Percentiles rank a stretch among this genome's conserved stretches.
Conservation (phyloP, 2,888 invertebrate species). For the Acleris literana region DNA sequence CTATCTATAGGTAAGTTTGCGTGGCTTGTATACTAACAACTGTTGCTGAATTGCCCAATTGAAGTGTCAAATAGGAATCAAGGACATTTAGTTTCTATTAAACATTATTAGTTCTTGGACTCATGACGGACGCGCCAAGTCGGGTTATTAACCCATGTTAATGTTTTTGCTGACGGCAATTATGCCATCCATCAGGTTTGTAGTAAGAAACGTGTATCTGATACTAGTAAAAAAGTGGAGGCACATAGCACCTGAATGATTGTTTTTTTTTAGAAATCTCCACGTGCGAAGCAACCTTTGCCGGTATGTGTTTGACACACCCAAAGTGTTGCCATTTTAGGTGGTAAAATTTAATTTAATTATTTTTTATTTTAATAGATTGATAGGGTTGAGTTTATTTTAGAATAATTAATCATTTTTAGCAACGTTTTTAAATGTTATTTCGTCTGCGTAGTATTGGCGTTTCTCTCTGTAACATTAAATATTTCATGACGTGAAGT, state of each 20-base stretch:
- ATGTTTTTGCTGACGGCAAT: constrained; percentile 34
- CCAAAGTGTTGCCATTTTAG: no score
- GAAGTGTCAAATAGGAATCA: constrained; percentile 35
- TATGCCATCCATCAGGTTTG: constrained; percentile 33
- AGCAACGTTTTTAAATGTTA: no score
- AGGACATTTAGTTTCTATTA: constrained; percentile 28
- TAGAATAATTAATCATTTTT: no score
- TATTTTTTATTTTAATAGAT: no score
- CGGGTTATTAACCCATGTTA: constrained; percentile 22
- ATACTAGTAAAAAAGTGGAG: constrained; percentile 2
- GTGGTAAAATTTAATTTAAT: no score
- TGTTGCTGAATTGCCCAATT: constrained; percentile 43
- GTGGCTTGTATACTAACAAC: constrained; percentile 7
- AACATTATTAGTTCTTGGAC: constrained; percentile 22
- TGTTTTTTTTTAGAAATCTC: neutral
- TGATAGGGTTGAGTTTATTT: no score
- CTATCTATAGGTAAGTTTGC: neutral
- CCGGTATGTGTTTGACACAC: no score
- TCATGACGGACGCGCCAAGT: neutral
- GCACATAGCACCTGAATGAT: constrained; percentile 1
- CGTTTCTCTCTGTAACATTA: no score
- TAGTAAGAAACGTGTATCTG: constrained; percentile 17
- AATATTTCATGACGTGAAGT: no score
- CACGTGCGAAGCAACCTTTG: no score
- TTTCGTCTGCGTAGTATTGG: no score